phyloP scores from a whole-genome alignment of 2,113 vertebrate genomes.

The Amblyornis subalaris region DNA sequence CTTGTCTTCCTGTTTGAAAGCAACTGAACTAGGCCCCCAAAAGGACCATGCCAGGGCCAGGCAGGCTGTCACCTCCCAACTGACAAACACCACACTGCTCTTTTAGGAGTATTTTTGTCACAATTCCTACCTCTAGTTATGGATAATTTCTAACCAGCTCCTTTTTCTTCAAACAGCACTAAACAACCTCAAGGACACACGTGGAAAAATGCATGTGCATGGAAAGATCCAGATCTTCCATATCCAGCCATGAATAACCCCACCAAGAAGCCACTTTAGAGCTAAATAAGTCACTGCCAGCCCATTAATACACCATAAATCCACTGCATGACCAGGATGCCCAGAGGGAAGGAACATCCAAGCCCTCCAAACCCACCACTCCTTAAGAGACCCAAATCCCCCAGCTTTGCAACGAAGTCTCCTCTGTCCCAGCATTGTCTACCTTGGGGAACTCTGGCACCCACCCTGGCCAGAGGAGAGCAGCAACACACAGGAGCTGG shows the following conservation, averaged over 20 bases:
- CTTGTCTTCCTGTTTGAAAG: neutral
- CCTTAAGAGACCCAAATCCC: neutral
- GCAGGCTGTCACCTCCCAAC: neutral
- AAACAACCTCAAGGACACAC: neutral
- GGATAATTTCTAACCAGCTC: neutral
- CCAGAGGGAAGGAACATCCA: neutral
- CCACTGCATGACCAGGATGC: neutral
- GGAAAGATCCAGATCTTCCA: neutral
- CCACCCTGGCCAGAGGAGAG: fast-evolving
- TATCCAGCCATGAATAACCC: neutral
- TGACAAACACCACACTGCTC: neutral
- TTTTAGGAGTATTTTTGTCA: neutral
- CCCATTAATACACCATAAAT: neutral
- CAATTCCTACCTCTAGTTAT: neutral
- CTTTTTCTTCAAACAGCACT: neutral
- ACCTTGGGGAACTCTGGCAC: neutral
- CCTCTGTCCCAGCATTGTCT: neutral
- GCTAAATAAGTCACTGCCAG: neutral
- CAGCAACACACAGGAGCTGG: neutral
- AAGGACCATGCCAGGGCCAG: neutral
- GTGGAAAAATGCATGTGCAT: neutral
- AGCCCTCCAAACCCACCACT: neutral
- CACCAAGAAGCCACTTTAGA: neutral
- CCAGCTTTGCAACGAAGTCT: neutral
- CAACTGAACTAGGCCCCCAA: neutral